Evolutionary conservation across 2,797 vertebrate genomes (phyloP), one percentile per base, ranked within the genome.

Genomic region (Malurus leucopterus): DNA sequence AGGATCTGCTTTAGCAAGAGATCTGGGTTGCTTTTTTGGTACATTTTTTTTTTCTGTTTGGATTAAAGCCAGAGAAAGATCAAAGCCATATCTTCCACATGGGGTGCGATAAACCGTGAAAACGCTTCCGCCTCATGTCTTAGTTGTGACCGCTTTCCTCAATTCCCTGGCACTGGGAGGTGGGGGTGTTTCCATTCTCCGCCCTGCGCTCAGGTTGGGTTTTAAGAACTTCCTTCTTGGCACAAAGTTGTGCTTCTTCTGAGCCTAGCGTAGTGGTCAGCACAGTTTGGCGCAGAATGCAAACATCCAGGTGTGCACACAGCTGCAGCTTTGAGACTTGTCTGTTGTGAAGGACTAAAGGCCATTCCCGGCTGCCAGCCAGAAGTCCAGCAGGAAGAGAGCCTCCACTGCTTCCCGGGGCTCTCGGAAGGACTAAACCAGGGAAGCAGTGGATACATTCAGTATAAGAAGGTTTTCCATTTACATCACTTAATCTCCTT

Each of bases 281-380:
- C 0, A 0, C 2, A 7, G 6, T 17, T 22, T 40, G 8, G 36
- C 0, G 1, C 29, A 38, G 50, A 46, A 75, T 8, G 16, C 11
- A 18, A 20, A 26, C 3, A 14, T 13, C 5, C 32, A 2, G 4
- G 2, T 16, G 11, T 9, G 19, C 11, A 24, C 47, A 14, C 3
- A 2, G 30, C 13, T 30, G 15, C 16, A 34, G 14, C 19, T 83
- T 8, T 50, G 36, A 80, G 49, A 15, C 1, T 16, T 43, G 21
- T 18, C 11, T 70, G 3, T 3, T 17, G 23, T 9, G 23, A 78
- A 63, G 22, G 40, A 5, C 8, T 11, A 7, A 53, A 32, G 19
- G 32, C 30, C 15, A 27, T 34, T 61, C 15, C 50, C 4, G 40
- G 3, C 22, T 23, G 40, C 22, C 27, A 19, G 21, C 6, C 27